A percentile compares a stretch with the other conserved stretches of the same genome.
Evolutionary conservation across 2,113 vertebrate genomes (phyloP).

Genomic region (Ceratotherium simum): DNA sequence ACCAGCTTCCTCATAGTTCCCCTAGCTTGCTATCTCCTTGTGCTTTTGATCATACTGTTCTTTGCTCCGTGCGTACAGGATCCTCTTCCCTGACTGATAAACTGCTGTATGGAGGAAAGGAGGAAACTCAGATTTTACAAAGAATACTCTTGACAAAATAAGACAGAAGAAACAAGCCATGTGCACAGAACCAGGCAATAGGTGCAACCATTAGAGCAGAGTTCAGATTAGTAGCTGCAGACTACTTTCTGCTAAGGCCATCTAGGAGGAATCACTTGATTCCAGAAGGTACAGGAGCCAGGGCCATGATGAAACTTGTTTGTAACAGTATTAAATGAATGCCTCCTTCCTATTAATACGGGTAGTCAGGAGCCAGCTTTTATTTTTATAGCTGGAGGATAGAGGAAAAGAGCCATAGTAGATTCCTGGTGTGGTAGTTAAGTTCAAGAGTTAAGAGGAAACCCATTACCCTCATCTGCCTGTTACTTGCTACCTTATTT

Average conservation of each 20-base stretch:
- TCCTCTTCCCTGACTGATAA: not conserved
- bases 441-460: constrained; percentile 33
- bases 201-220: not conserved
- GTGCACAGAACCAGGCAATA: not conserved
- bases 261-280: not conserved
- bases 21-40: not conserved
- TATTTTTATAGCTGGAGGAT: not conserved
- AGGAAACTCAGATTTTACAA: not conserved
- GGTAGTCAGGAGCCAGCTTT: not conserved
- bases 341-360: not conserved
- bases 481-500: not conserved
- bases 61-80: not conserved
- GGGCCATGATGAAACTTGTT: not conserved
- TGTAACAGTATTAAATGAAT: not conserved
- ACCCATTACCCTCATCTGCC: not conserved
- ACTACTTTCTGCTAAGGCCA: not conserved
- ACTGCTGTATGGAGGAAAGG: not conserved
- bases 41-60: not conserved
- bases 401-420: not conserved
- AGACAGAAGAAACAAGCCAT: not conserved
- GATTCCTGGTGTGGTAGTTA: not conserved
- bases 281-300: not conserved
- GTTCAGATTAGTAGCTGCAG: not conserved
- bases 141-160: not conserved
- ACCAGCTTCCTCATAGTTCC: not conserved